Evolutionary conservation across 2,113 vertebrate species (phyloP).

Genomic region (Pyxicephalus adspersus): DNA sequence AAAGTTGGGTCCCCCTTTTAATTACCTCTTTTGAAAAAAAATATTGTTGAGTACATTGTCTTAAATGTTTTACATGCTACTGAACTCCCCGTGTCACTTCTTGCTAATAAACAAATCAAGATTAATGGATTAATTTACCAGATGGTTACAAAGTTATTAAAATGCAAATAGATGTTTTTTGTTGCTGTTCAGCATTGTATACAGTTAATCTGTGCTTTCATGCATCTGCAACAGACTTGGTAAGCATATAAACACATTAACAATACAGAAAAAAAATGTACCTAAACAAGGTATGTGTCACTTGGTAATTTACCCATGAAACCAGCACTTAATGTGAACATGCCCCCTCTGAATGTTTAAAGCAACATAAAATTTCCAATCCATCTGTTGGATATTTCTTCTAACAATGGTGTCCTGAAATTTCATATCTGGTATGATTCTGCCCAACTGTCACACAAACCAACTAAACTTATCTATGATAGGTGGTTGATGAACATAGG

Average conservation of each 20-base stretch:
- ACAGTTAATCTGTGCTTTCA: constrained; percentile 81
- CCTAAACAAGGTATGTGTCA: no score
- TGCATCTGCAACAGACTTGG: constrained; percentile 65
- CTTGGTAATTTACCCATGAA: no score
- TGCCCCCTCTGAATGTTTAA: no score
- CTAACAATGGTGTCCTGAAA: no score
- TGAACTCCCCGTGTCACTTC: constrained; percentile 73
- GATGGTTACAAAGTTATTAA: constrained; percentile 94
- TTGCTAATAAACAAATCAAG: constrained; percentile 87
- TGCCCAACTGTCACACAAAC: no score
- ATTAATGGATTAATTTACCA: constrained; percentile 94
- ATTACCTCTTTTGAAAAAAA: constrained; percentile 58
- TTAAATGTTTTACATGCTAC: constrained; percentile 68
- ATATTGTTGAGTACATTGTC: constrained; percentile 59
- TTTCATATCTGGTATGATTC: no score
- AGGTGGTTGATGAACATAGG: no score
- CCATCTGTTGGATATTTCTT: no score
- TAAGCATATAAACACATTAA: constrained; percentile 64
- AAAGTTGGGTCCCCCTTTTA: neutral
- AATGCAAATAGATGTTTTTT: constrained; percentile 95
- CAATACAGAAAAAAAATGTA: constrained; percentile 56
- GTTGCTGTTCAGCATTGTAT: constrained; percentile 89
- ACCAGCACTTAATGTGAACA: no score
- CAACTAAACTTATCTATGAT: no score
- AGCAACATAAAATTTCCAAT: no score